Base-by-base conservation (phyloP, 2,888 invertebrate genomes). In the Nomada flava region DNA sequence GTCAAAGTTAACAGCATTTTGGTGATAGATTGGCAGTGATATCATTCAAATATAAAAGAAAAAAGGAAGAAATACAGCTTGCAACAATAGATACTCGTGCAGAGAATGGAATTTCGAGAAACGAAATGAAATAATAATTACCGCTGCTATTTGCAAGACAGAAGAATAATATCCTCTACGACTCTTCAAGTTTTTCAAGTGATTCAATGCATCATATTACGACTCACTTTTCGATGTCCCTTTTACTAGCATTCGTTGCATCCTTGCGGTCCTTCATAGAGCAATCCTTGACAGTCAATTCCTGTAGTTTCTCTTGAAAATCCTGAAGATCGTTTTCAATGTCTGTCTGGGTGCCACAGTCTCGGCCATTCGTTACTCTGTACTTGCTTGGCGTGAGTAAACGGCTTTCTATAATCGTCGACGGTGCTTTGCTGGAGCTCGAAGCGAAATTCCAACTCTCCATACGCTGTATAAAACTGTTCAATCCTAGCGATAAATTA, bases 241-340 rank as follows among this genome's bases (percentile, higher is more conserved):
- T 87, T 80, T 86, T 86, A 44, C 96, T 97, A 2, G 96, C 97
- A 76, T 92, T 92, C 20, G 88, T 85, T 50, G 59, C 96, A 96
- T 97, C 97, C 96, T 94, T 97, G 96, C 15, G 96, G 96, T 76
- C 97, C 95, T 92, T 95, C 95, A 91, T 95, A 95, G 89, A 96
- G 94, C 89, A 94, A 94, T 93, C 95, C 95, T 92, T 95, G 7
- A 83, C 72, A 15, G 75, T 79, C 4, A 71, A 83, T 23, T 86
- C 88, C 57, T 88, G 85, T 20, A 82, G 23, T 53, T 84, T 87
- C 15, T 89, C 90, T 9, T 77, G 94, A 73, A 94, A 94, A 85
- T 94, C 95, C 64, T 94, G 93, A 88, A 94, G 94, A 78, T 96
- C 95, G 88, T 94, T 94, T 86, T 96, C 96, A 50, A 94, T 90